Percentiles rank a stretch among this genome's conserved stretches.
These are phyloP conservation scores for Aulostomus chinensis DNA, from an alignment of 2,797 vertebrate species.

Conservation along the genomic window DNA sequence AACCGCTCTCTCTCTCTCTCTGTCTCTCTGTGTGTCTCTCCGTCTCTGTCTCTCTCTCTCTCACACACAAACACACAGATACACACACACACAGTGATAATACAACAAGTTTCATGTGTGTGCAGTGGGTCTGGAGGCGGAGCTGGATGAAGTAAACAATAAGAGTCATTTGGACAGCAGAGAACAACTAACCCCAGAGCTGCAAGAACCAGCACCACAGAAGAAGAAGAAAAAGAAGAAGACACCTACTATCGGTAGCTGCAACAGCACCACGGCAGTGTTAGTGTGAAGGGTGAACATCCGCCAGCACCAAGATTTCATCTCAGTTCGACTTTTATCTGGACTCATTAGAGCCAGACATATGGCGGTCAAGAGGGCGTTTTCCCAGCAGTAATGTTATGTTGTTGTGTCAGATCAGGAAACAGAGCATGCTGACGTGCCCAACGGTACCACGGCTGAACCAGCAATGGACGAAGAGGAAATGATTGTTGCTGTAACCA, in stretches of 20 bases:
- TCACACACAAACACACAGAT: no score
- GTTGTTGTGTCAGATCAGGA: slow-evolving; percentile 51
- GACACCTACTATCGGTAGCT: slow-evolving; percentile 60
- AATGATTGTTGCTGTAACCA: slow-evolving; percentile 51
- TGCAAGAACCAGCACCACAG: slow-evolving; percentile 77
- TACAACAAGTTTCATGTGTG: background rate
- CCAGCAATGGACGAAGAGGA: slow-evolving; percentile 76
- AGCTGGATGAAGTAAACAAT: slow-evolving; percentile 67
- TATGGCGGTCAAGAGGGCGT: no score
- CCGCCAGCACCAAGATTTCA: no score
- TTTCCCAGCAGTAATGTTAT: no score
- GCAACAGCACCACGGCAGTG: no score
- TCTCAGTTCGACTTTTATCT: no score
- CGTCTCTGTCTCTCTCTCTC: no score
- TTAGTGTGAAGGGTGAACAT: no score
- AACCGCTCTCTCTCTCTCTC: no score
- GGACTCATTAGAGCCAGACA: no score
- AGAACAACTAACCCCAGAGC: slow-evolving; percentile 80
- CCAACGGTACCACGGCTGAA: slow-evolving; percentile 80
- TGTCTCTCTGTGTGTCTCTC: no score
- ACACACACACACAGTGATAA: background rate
- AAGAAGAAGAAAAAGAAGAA: slow-evolving; percentile 89
- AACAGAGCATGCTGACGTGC: slow-evolving; percentile 71
- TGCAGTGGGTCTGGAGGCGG: slow-evolving; percentile 51
- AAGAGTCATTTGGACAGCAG: slow-evolving; percentile 76